A percentile compares a stretch with the other conserved stretches of the same genome.
Conservation (phyloP, 2,113 vertebrate species). For the Vimba vimba region DNA sequence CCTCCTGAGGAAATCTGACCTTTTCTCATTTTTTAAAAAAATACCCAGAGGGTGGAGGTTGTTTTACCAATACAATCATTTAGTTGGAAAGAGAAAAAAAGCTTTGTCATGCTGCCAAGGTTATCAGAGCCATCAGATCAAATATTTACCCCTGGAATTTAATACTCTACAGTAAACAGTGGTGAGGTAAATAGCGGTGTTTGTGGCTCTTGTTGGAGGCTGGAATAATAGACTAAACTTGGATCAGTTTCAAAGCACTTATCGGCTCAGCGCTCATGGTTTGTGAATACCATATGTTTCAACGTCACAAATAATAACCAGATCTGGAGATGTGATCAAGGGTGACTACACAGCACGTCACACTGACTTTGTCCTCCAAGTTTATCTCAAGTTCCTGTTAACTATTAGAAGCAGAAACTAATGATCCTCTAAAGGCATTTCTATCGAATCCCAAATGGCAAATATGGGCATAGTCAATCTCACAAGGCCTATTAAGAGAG, state of each 20-base stretch:
- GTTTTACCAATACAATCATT: slow-evolving; percentile 37
- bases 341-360: neutral
- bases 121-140: slow-evolving; percentile 40
- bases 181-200: neutral
- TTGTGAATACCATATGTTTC: slow-evolving; percentile 28
- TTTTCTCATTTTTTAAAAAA: slow-evolving; percentile 9
- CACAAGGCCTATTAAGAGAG: neutral
- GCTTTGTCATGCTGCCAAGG: slow-evolving; percentile 26
- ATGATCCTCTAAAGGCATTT: neutral
- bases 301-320: slow-evolving; percentile 29
- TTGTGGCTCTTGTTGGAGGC: neutral
- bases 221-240: slow-evolving; percentile 26
- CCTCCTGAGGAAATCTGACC: neutral
- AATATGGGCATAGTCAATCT: neutral
- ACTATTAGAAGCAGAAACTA: neutral
- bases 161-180: neutral
- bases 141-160: slow-evolving; percentile 30
- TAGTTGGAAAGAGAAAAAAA: slow-evolving; percentile 28
- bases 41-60: neutral
- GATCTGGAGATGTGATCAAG: slow-evolving; percentile 16
- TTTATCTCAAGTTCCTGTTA: slow-evolving; percentile 10
- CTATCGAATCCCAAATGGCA: neutral
- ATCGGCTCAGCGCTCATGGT: neutral
- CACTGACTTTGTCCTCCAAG: neutral
- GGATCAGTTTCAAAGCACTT: slow-evolving; percentile 20